These are phyloP conservation scores for Apodemia duryi DNA, from an alignment of 2,888 invertebrate species.

Conservation along the genomic window DNA sequence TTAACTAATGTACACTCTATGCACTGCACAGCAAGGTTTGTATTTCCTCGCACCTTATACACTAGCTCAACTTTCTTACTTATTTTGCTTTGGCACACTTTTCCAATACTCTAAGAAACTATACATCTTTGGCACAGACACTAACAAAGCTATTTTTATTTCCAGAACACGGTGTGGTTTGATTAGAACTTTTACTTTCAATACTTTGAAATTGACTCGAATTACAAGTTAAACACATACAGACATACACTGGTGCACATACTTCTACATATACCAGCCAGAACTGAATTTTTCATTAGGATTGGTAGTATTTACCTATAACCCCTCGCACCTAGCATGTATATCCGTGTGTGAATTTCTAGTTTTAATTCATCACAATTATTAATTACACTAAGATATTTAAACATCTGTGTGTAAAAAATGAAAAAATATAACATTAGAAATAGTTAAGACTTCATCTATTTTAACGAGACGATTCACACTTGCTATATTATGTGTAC, in stretches of 20 bases:
- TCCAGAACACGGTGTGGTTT: slow-evolving; percentile 38
- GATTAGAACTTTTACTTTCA: slow-evolving; percentile 28
- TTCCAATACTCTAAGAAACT: slow-evolving; percentile 44
- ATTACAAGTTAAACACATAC: slow-evolving; percentile 43
- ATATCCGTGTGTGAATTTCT: slow-evolving; percentile 34
- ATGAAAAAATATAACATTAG: not conserved
- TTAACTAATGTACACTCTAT: slow-evolving; percentile 57
- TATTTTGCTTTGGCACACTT: slow-evolving; percentile 56
- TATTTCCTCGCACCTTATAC: slow-evolving; percentile 64
- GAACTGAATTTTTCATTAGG: slow-evolving; percentile 45
- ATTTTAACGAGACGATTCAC: not conserved
- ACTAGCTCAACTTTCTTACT: slow-evolving; percentile 57
- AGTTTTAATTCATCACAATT: slow-evolving; percentile 13
- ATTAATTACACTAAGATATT: not conserved
- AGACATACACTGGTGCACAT: slow-evolving; percentile 68
- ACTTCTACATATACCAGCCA: slow-evolving; percentile 79
- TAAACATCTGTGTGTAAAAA: not conserved
- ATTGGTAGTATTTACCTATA: slow-evolving; percentile 34
- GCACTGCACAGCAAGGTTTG: slow-evolving; percentile 74
- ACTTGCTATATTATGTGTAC: not conserved
- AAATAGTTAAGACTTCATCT: not conserved
- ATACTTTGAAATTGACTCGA: slow-evolving; percentile 41
- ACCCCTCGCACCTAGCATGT: slow-evolving; percentile 64
- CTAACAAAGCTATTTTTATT: slow-evolving; percentile 46
- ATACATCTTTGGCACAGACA: slow-evolving; percentile 58